phyloP scores from a whole-genome alignment of 2,888 invertebrate species.

The Diarsia mendica region DNA sequence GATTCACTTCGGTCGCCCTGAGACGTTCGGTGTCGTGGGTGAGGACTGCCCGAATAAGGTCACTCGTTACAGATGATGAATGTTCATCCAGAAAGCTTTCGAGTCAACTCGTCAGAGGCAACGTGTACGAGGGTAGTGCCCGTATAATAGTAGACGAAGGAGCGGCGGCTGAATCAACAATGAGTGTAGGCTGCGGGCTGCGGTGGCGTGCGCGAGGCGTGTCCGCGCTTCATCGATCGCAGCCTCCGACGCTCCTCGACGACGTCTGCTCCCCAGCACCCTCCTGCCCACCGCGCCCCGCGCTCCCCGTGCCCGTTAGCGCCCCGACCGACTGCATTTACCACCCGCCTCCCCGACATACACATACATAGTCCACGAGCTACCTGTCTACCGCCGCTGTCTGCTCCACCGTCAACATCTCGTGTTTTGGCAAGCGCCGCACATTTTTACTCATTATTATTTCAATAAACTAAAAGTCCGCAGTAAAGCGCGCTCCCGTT shows the following conservation, averaged over 20 bases:
- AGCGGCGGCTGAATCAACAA: constrained; percentile 82
- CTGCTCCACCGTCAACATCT: constrained; percentile 69
- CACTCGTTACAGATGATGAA: constrained; percentile 62
- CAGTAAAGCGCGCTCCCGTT: constrained; percentile 68
- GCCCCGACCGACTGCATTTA: constrained; percentile 90
- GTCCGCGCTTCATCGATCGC: constrained; percentile 90
- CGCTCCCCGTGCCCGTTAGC: constrained; percentile 86
- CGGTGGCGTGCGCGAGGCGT: constrained; percentile 87
- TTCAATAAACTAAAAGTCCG: constrained; percentile 62
- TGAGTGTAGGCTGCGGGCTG: constrained; percentile 80
- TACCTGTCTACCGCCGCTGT: constrained; percentile 81
- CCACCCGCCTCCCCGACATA: constrained; percentile 84
- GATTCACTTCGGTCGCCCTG: constrained; percentile 71
- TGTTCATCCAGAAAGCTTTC: constrained; percentile 49
- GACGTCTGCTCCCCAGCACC: constrained; percentile 84
- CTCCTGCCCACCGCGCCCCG: constrained; percentile 55
- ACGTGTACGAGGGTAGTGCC: constrained; percentile 31
- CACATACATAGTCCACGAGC: constrained; percentile 72
- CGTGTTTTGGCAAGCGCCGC: constrained; percentile 74
- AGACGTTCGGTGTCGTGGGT: constrained; percentile 44
- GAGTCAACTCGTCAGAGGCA: constrained; percentile 30
- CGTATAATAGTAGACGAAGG: constrained; percentile 65
- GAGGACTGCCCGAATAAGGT: constrained; percentile 45
- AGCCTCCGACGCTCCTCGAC: constrained; percentile 89
- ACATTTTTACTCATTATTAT: constrained; percentile 66